Conservation (phyloP, 1,140 invertebrate species). For the Drosophila insularis region DNA sequence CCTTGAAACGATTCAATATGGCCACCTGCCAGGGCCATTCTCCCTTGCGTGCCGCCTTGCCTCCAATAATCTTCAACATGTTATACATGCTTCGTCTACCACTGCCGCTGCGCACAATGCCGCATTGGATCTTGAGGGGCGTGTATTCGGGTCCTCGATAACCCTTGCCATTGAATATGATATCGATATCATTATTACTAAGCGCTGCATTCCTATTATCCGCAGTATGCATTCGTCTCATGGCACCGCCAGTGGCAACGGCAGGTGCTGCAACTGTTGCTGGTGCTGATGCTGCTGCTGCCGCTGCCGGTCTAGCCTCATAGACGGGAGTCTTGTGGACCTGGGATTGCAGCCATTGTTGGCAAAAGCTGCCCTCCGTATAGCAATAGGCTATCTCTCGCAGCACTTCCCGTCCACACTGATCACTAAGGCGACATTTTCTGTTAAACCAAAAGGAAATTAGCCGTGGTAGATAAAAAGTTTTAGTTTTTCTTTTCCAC, state of each 20-base stretch:
- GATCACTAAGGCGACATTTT: conserved; percentile 88
- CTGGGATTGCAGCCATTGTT: conserved; percentile 87
- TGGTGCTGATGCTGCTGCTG: too few species aligned
- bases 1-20: conserved; percentile 91
- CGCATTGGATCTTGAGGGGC: conserved; percentile 72
- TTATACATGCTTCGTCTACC: conserved; percentile 81
- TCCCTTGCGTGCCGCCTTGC: conserved; percentile 88
- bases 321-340: conserved; percentile 64
- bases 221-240: conserved; percentile 54
- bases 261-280: conserved; percentile 10
- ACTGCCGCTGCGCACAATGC: conserved; percentile 66
- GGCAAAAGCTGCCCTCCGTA: conserved; percentile 89
- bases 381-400: conserved; percentile 93
- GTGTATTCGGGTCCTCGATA: conserved; percentile 74
- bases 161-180: conserved; percentile 72
- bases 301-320: conserved; percentile 49
- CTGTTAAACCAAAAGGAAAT: conserved; percentile 80
- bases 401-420: conserved; percentile 89
- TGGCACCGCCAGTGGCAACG: conserved; percentile 22
- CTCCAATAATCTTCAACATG: conserved; percentile 93
- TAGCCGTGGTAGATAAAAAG: background rate
- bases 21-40: conserved; percentile 98
- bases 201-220: background rate
- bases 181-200: conserved; percentile 66
- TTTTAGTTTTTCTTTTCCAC: background rate